These are phyloP conservation scores for Megaceryle maxima DNA, from an alignment of 2,113 vertebrate species.

Conservation along the genomic window DNA sequence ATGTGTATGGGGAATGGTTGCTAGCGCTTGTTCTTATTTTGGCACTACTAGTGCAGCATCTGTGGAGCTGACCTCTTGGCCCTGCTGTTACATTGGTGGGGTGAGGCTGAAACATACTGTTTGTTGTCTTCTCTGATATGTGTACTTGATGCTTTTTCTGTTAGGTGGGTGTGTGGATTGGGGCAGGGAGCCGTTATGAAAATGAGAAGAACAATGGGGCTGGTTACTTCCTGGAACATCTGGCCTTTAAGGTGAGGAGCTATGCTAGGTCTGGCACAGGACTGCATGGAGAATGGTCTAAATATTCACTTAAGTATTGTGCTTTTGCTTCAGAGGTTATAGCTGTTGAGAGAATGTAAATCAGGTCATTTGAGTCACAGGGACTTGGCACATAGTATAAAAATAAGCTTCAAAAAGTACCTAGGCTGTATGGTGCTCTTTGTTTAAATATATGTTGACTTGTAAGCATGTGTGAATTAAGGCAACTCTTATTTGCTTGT, in stretches of 20 bases:
- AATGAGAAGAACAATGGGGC: conserved; percentile 86
- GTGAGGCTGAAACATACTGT: not conserved
- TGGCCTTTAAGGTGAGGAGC: conserved; percentile 90
- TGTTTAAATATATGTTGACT: not conserved
- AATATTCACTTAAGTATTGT: fast-evolving
- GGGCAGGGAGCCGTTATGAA: conserved; percentile 88
- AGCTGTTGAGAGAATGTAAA: not conserved
- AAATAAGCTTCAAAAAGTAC: not conserved
- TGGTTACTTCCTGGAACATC: conserved; percentile 90
- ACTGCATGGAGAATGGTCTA: not conserved
- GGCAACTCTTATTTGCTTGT: not conserved
- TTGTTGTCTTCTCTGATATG: not conserved
- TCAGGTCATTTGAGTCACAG: not conserved
- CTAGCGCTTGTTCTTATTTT: not conserved
- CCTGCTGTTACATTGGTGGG: not conserved
- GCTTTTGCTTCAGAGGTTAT: fast-evolving
- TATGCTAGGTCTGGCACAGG: not conserved
- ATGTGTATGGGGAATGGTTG: fast-evolving
- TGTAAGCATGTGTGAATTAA: not conserved
- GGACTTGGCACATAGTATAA: not conserved
- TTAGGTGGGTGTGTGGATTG: conserved; percentile 93
- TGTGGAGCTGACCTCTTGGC: not conserved
- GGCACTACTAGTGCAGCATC: not conserved
- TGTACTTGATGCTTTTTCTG: not conserved
- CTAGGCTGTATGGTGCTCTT: not conserved